Conservation (phyloP, 2,888 invertebrate genomes). For the Drosophila rellima region DNA sequence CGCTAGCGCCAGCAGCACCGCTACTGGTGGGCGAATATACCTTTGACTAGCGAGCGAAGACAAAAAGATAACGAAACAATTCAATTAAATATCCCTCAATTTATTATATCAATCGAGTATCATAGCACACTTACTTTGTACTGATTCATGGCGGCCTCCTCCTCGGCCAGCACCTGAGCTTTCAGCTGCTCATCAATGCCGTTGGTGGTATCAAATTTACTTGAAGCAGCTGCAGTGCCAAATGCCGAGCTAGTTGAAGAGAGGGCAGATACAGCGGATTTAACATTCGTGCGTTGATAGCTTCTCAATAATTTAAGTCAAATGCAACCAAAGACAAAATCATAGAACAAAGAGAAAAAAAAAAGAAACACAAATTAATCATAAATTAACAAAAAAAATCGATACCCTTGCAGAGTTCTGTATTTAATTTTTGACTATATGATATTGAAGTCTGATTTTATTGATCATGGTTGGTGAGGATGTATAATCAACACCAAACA, state of each 20-base stretch:
- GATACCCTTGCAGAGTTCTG: neutral
- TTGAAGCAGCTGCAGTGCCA: conserved; percentile 92
- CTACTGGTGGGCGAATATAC: conserved; percentile 91
- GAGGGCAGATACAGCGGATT: conserved; percentile 94
- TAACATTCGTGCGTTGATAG: conserved; percentile 93
- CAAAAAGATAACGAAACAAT: conserved; percentile 29
- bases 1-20: conserved; percentile 86
- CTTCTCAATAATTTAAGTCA: conserved; percentile 86
- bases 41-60: conserved; percentile 88
- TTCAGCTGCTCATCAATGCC: conserved; percentile 94
- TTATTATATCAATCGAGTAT: conserved; percentile 10
- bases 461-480: too few species aligned
- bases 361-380: conserved; percentile 30
- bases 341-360: conserved; percentile 32
- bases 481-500: too few species aligned
- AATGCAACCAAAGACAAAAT: conserved; percentile 45
- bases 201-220: conserved; percentile 90
- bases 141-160: conserved; percentile 97
- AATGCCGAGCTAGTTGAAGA: conserved; percentile 95
- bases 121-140: conserved; percentile 91
- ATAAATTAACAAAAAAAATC: conserved; percentile 1
- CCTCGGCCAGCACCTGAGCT: conserved; percentile 96
- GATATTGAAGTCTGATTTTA: too few species aligned
- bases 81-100: conserved; percentile 17
- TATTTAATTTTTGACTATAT: neutral